Conservation (phyloP, 2,113 vertebrate species). For the Lathamus discolor region DNA sequence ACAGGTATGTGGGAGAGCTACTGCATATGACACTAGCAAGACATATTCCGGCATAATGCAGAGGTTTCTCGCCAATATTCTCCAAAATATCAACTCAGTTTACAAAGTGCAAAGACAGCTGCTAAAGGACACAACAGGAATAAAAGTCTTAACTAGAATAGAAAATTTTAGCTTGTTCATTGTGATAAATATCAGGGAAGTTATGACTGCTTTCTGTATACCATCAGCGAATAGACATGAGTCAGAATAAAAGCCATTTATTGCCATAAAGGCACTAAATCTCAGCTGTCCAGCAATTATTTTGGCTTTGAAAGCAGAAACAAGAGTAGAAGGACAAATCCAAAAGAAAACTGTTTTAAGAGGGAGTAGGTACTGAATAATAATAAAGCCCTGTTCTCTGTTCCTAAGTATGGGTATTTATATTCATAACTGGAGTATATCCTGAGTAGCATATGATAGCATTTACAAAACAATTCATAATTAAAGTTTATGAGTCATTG, state of each 20-base stretch:
- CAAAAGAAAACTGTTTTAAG: not conserved
- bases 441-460: not conserved
- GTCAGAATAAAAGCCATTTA: not conserved
- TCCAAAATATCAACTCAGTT: not conserved
- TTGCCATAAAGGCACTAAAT: not conserved
- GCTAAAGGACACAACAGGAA: not conserved
- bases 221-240: not conserved
- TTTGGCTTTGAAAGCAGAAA: not conserved
- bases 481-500: not conserved
- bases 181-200: not conserved
- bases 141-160: not conserved
- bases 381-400: not conserved
- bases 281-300: not conserved
- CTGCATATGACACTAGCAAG: not conserved
- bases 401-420: not conserved
- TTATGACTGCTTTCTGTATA: not conserved
- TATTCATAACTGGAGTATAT: not conserved
- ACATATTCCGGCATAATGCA: not conserved
- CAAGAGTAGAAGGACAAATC: not conserved
- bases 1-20: not conserved
- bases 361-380: not conserved
- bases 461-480: not conserved
- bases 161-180: not conserved
- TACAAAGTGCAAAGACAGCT: not conserved
- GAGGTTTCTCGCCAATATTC: not conserved